Conservation (phyloP, 2,113 vertebrate genomes). For the Otus sunia region DNA sequence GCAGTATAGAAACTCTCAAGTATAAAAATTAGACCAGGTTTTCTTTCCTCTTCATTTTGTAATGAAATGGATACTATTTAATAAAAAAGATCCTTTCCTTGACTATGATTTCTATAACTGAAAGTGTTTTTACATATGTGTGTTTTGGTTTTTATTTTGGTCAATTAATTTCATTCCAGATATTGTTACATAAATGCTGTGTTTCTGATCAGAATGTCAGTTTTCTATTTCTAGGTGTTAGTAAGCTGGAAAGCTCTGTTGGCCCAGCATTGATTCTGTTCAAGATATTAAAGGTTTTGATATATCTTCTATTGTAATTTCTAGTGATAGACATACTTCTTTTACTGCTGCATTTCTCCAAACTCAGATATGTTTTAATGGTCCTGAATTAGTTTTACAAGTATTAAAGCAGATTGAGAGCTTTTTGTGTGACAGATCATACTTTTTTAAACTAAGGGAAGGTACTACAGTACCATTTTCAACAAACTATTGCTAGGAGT, state of each 20-base stretch:
- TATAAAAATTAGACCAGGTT: neutral
- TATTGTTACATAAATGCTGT: neutral
- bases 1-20: neutral
- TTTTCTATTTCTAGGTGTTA: neutral
- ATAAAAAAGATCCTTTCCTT: neutral
- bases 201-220: neutral
- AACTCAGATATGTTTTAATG: neutral
- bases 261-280: neutral
- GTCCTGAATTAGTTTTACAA: neutral
- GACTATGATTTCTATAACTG: neutral
- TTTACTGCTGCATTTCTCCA: neutral
- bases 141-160: neutral
- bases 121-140: neutral
- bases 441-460: neutral
- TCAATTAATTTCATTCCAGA: neutral
- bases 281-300: neutral
- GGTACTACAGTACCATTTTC: neutral
- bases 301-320: neutral
- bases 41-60: neutral
- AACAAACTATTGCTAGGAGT: neutral
- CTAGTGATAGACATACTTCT: neutral
- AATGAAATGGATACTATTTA: neutral
- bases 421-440: neutral
- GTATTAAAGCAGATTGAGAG: neutral
- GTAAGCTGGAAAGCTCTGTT: neutral